Evolutionary conservation across 1,140 invertebrate species (phyloP), one percentile per base, ranked within the genome.

Genomic region (Geopemphigus sp.): DNA sequence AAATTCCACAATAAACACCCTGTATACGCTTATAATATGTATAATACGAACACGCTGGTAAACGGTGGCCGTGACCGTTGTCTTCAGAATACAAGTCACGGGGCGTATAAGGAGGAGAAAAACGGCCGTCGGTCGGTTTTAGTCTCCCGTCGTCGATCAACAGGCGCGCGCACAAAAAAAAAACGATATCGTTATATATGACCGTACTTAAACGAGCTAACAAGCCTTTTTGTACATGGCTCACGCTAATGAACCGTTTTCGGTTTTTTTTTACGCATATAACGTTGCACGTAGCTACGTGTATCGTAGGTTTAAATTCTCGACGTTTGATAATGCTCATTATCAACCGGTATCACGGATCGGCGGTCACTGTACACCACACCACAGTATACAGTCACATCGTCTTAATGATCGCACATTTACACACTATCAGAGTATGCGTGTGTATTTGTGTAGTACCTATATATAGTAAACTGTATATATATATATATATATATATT

Each of bases 311-410:
- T 66, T 66, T n/a, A n/a, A n/a, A 22, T 66, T 66, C 47, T 68
- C 45, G 39, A 45, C 50, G 14, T 24, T 26, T 19, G 45, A 26
- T 68, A 68, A 50, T 50, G 45, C 66, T 68, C 66, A 47, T 68
- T 68, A 68, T 68, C 66, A 15, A 50, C 66, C 66, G 66, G 66
- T 68, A 68, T 68, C 66, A 68, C 66, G 66, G 66, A 68, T 68
- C 66, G 22, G 50, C 66, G 45, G 45, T 50, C 39, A 50, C 66
- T 26, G 14, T 26, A 45, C 17, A 47, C 39, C n/a, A 68, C 32
- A 64, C 15, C 15, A 54, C 14, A 12, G 5, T 50, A 10, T 45
- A 47, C 32, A 47, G n/a, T 5, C 11, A 10, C 29, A 39, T 14
- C 63, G 29, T 39, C 32, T 68, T 47, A 68, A 68, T 47, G 64